Base-by-base conservation (phyloP, 2,113 vertebrate species). In the Spilogale gracilis region DNA sequence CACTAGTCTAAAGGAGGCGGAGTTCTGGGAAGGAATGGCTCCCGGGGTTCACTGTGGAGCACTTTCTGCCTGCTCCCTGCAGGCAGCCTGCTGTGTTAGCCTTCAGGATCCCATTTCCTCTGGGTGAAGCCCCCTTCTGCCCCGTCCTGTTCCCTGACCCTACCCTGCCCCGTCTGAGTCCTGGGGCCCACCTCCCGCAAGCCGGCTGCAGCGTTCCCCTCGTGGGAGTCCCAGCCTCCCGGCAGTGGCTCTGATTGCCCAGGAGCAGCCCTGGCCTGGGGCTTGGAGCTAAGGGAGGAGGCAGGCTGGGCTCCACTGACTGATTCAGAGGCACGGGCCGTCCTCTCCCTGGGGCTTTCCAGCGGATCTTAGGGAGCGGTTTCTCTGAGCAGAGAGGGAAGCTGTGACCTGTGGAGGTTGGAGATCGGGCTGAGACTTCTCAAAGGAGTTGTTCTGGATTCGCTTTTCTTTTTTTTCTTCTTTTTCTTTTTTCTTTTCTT, bases 341-440 rank as follows among this genome's bases (percentile, higher is more conserved):
- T n/a, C 88, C 32, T 65, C 56, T 82, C 1, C 23, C 54, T 3
- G 20, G 21, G 54, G 78, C n/a, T 69, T 56, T 11, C 79, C 43
- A 7, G 30, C 83, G 60, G 14, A 17, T n/a, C 16, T 61, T 60
- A 23, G 50, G n/a, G 65, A 76, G 67, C 38, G 5, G 52, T 54
- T 96, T 91, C 48, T 95, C 79, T 50, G n/a, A 88, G 73, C n/a
- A 73, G 56, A 87, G 54, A 18, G 50, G 86, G 60, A 85, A 85
- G 85, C 43, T 89, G 20, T 80, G 90, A 73, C 50, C 38, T 27
- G n/a, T 82, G 78, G 45, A 56, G 18, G 17, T 11, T 91, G 2
- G 21, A 60, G 65, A 14, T 48, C 21, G 27, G 79, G 71, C 27
- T 27, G 10, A 32, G 45, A 43, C 88, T 71, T 79, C 80, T 85